phyloP scores from a whole-genome alignment of 2,113 vertebrate species.

The Budorcas taxicolor region DNA sequence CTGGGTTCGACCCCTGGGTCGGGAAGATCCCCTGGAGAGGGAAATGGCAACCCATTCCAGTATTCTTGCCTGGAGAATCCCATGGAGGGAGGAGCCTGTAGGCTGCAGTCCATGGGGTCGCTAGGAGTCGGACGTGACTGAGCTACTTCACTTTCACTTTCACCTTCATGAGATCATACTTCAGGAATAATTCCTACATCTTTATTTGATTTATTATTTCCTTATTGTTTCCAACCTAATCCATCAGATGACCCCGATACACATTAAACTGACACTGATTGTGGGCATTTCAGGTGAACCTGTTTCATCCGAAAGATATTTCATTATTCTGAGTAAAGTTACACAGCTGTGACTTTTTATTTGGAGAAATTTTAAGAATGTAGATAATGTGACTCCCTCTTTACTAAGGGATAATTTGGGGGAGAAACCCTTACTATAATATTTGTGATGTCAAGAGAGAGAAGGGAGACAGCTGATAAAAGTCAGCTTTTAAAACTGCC shows the following conservation, averaged over 20 bases:
- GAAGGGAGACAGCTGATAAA: neutral
- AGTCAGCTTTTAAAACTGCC: neutral
- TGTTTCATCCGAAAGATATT: neutral
- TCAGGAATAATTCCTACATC: neutral
- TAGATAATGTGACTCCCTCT: neutral
- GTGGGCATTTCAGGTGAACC: neutral
- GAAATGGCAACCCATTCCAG: too few relatives aligned
- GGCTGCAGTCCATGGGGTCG: too few relatives aligned
- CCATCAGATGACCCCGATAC: neutral
- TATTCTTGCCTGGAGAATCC: too few relatives aligned
- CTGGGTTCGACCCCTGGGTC: rapidly evolving
- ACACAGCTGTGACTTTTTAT: neutral
- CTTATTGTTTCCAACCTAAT: neutral
- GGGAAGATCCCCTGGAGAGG: too few relatives aligned
- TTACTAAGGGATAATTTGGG: neutral
- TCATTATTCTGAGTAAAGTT: neutral
- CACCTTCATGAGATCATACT: neutral
- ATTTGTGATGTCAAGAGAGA: neutral
- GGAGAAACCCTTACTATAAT: neutral
- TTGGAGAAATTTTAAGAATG: neutral
- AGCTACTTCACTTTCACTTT: too few relatives aligned
- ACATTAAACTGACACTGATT: neutral
- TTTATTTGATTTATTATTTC: neutral
- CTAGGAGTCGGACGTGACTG: too few relatives aligned
- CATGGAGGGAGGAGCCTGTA: too few relatives aligned